Base-by-base conservation (phyloP, 2,888 invertebrate species). In the Crematogaster levior region DNA sequence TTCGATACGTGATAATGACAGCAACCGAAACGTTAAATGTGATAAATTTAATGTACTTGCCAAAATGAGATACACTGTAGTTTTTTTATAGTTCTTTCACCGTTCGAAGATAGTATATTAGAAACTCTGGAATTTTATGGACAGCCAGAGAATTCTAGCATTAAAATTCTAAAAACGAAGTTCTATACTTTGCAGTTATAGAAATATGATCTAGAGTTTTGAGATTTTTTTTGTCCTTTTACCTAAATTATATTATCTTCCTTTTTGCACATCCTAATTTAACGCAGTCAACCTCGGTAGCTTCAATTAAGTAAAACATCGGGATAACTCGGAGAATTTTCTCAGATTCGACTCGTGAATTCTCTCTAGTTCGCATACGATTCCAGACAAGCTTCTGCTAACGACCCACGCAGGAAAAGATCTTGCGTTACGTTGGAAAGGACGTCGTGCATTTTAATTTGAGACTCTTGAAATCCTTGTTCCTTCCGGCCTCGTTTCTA, bases 401-500 rank as follows among this genome's bases (percentile, higher is more conserved):
- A 80, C 80, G 80, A 46, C 34, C n/a, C 56, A 58, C 74, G 83
- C 75, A 65, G 84, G 80, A 84, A 87, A 87, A 81, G 73, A 81
- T 80, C n/a, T 30, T 46, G 58, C 15, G n/a, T 40, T 24, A 65
- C 30, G 53, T 10, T 21, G 56, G 77, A 48, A 82, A 53, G 66
- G 43, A 72, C 60, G 84, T 75, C 80, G 84, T 85, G 85, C 88
- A 88, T 88, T 88, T 88, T 87, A 88, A 88, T 88, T 88, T 85
- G 82, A 75, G 27, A 27, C 66, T 81, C 83, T 85, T 79, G 30
- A 68, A 60, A 72, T 21, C 46, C 58, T 24, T 70, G 56, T 60
- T 37, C 58, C 37, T 60, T 70, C 27, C 43, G 56, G 58, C 58
- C 82, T 84, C 86, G 12, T 75, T 82, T 72, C 73, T 75, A 72